Percentiles rank a stretch among this genome's conserved stretches.
phyloP scores from a whole-genome alignment of 2,113 vertebrate genomes.

The Lonchura striata region DNA sequence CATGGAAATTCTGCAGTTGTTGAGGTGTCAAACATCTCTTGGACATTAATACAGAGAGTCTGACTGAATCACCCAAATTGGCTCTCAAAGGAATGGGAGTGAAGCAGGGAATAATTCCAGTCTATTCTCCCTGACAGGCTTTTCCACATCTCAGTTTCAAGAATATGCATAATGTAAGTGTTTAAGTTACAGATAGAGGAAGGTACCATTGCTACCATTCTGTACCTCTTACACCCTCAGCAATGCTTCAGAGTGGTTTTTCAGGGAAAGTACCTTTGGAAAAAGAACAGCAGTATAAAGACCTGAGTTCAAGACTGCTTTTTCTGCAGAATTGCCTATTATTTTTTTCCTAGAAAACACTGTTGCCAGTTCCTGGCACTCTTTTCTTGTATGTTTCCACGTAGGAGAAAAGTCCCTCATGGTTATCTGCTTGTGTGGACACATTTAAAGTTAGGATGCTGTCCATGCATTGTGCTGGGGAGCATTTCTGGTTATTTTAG shows the following conservation, averaged over 20 bases:
- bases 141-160: not conserved
- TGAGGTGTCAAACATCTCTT: not conserved
- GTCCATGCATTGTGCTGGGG: not conserved
- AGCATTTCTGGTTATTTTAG: constrained; percentile 18
- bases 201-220: not conserved
- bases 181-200: not conserved
- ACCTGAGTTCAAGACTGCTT: not conserved
- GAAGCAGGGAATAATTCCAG: not conserved
- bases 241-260: not conserved
- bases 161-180: not conserved
- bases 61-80: not conserved
- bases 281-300: not conserved
- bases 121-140: not conserved
- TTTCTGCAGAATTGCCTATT: not conserved
- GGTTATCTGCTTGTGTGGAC: not conserved
- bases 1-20: not conserved
- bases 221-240: not conserved
- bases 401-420: not conserved
- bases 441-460: not conserved
- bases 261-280: not conserved
- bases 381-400: not conserved
- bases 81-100: not conserved
- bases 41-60: not conserved
- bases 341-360: not conserved
- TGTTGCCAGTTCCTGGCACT: not conserved